Evolutionary conservation across 2,113 vertebrate species (phyloP).

Genomic region (Atlantisia rogersi): DNA sequence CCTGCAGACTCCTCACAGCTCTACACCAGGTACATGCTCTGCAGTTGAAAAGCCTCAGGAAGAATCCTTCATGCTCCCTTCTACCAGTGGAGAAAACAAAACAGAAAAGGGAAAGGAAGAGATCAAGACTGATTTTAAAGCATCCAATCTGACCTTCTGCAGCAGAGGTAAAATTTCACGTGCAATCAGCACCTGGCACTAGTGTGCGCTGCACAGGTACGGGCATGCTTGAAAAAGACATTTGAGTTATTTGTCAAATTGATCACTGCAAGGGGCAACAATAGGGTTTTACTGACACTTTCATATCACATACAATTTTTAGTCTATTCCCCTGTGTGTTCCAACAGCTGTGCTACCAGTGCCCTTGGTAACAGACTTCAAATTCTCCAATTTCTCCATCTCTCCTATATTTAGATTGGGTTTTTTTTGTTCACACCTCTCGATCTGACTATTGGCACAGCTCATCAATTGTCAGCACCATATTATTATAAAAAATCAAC

Average conservation of each 20-base stretch:
- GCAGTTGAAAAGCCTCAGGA: background rate
- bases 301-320: background rate
- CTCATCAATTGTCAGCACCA: background rate
- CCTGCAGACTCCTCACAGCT: background rate
- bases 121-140: background rate
- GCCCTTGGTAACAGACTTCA: background rate
- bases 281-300: background rate
- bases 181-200: background rate
- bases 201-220: background rate
- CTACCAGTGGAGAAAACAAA: background rate
- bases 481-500: conserved; percentile 44
- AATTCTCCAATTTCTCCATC: background rate
- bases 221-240: background rate
- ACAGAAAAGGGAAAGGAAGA: background rate
- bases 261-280: background rate
- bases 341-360: background rate
- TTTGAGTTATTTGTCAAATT: background rate
- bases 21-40: background rate
- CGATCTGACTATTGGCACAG: background rate
- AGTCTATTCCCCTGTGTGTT: background rate
- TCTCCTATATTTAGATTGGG: background rate
- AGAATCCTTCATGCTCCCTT: background rate
- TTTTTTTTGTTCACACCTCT: conserved; percentile 18
- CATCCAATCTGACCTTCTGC: background rate
- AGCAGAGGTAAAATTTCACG: background rate